These are phyloP conservation scores for Spinus pinus DNA, from an alignment of 2,797 vertebrate genomes.

Conservation along the genomic window DNA sequence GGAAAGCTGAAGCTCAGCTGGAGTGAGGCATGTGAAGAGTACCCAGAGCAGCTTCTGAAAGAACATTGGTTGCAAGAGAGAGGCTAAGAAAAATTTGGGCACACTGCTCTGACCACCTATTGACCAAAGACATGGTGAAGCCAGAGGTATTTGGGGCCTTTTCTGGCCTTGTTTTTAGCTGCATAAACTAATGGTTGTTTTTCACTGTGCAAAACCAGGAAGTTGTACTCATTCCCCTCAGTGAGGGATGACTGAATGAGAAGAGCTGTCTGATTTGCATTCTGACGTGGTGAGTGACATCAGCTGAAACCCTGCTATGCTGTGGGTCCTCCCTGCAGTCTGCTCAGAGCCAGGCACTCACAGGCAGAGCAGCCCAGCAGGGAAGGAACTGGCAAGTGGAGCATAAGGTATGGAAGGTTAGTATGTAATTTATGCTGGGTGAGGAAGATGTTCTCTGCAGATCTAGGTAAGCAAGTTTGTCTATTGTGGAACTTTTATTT, in stretches of 20 bases:
- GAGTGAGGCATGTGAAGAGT: neutral
- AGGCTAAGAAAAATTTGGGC: neutral
- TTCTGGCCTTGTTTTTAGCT: neutral
- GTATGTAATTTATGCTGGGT: neutral
- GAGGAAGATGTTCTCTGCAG: neutral
- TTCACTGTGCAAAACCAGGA: neutral
- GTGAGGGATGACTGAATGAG: neutral
- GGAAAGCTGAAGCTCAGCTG: neutral
- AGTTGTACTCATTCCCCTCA: neutral
- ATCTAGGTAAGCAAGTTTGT: neutral
- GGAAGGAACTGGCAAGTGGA: neutral
- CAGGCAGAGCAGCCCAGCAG: neutral
- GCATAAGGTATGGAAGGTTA: neutral
- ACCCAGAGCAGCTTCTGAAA: neutral
- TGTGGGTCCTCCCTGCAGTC: neutral
- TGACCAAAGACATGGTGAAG: neutral
- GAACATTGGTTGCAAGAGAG: neutral
- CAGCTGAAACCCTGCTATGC: neutral
- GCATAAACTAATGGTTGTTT: neutral
- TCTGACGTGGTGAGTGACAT: neutral
- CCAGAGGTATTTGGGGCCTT: neutral
- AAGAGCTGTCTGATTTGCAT: slow-evolving; percentile 17
- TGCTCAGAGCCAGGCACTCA: neutral
- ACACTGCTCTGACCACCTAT: neutral
- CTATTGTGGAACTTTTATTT: neutral